A percentile compares a stretch with the other conserved stretches of the same genome.
phyloP scores from a whole-genome alignment of 2,113 vertebrate genomes.

The Solea solea region DNA sequence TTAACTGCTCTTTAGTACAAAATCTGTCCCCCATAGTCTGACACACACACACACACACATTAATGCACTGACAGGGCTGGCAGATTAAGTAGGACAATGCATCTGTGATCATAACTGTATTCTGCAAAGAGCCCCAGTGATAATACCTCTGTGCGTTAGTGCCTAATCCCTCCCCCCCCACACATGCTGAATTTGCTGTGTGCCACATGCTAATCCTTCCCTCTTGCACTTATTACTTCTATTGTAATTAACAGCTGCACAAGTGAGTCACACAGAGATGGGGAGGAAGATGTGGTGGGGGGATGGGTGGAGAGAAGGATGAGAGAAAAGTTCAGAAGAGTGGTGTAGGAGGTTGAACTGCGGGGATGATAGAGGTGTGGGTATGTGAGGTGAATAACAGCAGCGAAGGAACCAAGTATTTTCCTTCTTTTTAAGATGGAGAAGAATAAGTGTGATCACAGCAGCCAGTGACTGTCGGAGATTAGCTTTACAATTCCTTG shows the following conservation, averaged over 20 bases:
- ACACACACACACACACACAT: neutral
- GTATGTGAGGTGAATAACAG: constrained; percentile 14
- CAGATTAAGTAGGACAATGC: constrained; percentile 74
- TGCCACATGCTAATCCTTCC: constrained; percentile 76
- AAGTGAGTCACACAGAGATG: constrained; percentile 45
- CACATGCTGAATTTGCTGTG: constrained; percentile 59
- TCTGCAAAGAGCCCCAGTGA: constrained; percentile 62
- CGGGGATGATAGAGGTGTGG: constrained; percentile 13
- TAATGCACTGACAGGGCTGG: constrained; percentile 25
- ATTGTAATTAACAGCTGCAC: constrained; percentile 74
- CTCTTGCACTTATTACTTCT: constrained; percentile 59
- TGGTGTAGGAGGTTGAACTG: neutral
- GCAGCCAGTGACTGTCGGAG: constrained; percentile 3
- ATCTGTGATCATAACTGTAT: constrained; percentile 71
- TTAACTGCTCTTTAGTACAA: neutral
- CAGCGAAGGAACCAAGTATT: constrained; percentile 8
- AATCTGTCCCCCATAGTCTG: constrained; percentile 1
- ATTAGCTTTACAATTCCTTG: constrained; percentile 16
- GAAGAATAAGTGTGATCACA: constrained; percentile 16
- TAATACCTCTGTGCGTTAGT: constrained; percentile 72
- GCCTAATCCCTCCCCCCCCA: constrained; percentile 65
- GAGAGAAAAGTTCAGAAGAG: constrained; percentile 25
- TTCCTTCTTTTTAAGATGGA: neutral
- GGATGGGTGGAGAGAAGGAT: constrained; percentile 27
- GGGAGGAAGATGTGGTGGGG: constrained; percentile 19